Conservation (phyloP, 2,797 vertebrate species). For the Emydoidea blandingii region DNA sequence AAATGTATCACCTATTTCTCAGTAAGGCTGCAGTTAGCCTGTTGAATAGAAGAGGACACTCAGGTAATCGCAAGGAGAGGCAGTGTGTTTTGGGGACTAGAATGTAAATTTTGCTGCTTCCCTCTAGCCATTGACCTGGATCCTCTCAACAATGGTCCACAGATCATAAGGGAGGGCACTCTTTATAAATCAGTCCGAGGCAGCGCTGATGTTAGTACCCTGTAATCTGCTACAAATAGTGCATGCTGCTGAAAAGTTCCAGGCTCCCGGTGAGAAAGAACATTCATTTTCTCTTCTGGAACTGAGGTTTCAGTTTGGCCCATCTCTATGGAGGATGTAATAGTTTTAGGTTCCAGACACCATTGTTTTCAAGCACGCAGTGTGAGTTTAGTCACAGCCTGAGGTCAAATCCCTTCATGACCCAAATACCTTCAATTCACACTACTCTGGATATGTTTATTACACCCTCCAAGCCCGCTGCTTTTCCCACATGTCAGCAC, state of each 20-base stretch:
- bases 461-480: background rate
- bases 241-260: background rate
- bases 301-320: background rate
- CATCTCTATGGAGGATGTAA: background rate
- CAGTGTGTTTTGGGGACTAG: background rate
- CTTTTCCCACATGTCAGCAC: background rate
- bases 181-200: background rate
- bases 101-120: background rate
- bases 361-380: background rate
- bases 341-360: background rate
- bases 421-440: background rate
- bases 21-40: constrained; percentile 22
- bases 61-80: constrained; percentile 29
- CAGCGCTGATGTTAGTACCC: background rate
- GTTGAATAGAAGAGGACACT: background rate
- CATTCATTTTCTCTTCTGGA: background rate
- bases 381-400: background rate
- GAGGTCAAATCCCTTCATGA: background rate
- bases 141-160: background rate
- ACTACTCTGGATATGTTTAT: background rate
- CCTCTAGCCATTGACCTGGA: background rate
- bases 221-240: background rate
- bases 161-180: background rate
- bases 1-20: background rate
- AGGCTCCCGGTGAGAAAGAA: background rate